Percentiles rank a stretch among this genome's conserved stretches.
Conservation (phyloP, 2,113 vertebrate species). For the Chaetura pelagica region DNA sequence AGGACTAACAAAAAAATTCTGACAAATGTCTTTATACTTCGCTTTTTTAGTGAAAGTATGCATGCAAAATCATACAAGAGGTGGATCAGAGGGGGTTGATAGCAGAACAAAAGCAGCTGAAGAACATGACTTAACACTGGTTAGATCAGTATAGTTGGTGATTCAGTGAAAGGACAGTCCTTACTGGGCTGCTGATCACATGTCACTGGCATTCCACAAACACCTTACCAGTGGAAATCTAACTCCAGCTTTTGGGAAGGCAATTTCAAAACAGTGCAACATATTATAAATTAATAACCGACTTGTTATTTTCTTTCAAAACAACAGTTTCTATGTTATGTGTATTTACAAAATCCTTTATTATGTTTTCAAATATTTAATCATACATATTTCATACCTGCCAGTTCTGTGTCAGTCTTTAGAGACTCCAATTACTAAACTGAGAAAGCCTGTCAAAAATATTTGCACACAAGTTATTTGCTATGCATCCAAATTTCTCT, state of each 20-base stretch:
- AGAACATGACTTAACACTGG: not conserved
- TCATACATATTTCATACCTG: not conserved
- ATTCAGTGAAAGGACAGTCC: constrained; percentile 14
- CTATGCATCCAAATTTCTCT: not conserved
- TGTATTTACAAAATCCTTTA: not conserved
- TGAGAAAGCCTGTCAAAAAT: not conserved
- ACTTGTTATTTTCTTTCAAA: constrained; percentile 1
- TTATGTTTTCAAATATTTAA: not conserved
- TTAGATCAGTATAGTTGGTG: not conserved
- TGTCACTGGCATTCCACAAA: not conserved
- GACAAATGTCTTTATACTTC: constrained; percentile 29
- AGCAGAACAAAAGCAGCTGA: constrained; percentile 10
- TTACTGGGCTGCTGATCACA: not conserved
- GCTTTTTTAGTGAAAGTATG: not conserved
- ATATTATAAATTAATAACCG: not conserved
- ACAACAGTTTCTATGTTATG: not conserved
- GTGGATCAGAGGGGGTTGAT: not conserved
- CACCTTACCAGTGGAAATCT: not conserved
- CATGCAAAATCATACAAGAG: not conserved
- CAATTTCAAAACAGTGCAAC: not conserved
- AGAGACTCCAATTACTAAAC: not conserved
- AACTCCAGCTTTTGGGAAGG: constrained; percentile 28
- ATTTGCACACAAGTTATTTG: not conserved
- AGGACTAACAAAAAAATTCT: not conserved
- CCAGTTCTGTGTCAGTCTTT: not conserved